Evolutionary conservation across 2,113 vertebrate genomes (phyloP), one percentile per base, ranked within the genome.

Genomic region (Oxyruncus cristatus): DNA sequence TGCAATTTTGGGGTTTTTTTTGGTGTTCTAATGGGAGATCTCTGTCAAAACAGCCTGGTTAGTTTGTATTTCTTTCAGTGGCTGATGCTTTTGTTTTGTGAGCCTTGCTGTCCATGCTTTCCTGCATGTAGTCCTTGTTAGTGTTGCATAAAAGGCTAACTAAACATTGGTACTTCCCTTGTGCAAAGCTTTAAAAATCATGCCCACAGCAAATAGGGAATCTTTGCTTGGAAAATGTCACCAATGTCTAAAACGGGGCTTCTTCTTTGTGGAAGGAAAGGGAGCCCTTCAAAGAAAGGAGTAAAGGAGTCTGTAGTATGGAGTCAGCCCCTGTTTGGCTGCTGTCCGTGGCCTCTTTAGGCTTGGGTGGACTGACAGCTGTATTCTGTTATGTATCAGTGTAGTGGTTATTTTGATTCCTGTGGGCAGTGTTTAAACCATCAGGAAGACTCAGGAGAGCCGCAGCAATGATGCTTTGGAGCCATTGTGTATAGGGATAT

Each of bases 1-100:
- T 93, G 83, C 61, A 77, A 42, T 41, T 86, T 39, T 76, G 61
- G 23, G 61, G 23, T 14, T 2, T 63, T 88, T 92, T 89, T 63
- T 83, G 7, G 30, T 59, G 42, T 85, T 87, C 65, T 50, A 67
- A 1, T 81, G 41, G 20, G 73, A 84, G 55, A 68, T 56, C 73
- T 92, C 61, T 92, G 39, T 87, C 83, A 61, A 95, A 96, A 91
- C 80, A 92, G 27, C 5, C 7, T 35, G 5, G 1, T 50, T 72
- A 32, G 71, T 65, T 92, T 77, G 93, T 92, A 12, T 92, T 97
- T 73, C 79, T 95, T 93, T 61, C 83, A 35, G 80, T 68, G 68
- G 85, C 79, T 79, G 73, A 42, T 84, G 86, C 76, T 92, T 96
- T 92, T 96, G 85, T 93, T 22, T 67, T 41, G 41, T 86, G 76